Base-by-base conservation (phyloP, 1,140 invertebrate species). In the Papilio dardanus region DNA sequence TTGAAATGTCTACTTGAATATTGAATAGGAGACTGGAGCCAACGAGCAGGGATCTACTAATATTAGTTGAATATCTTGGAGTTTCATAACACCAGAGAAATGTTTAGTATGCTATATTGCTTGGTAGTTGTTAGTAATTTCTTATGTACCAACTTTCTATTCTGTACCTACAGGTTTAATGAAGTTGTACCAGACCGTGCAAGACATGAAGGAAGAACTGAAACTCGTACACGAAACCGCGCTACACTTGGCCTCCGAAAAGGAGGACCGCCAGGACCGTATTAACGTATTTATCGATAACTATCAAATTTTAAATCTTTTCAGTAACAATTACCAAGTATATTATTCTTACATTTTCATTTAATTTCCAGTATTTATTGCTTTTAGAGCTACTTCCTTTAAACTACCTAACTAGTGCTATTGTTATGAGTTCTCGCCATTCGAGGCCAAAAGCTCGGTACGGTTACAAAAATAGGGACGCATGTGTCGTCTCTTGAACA, bases 201-300 rank as follows among this genome's bases (percentile, higher is more conserved):
- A 93, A 77, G 83, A 87, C 2, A 88, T 93, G 88, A 90, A 93
- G 67, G 80, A 85, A 35, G 88, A 93, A 40, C 75, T 93, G 16
- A 83, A 86, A 42, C 82, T 86, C 65, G 87, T 93, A 0, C 87
- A 92, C 69, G 86, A 88, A 3, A 91, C 89, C 10, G 87, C 91
- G 0, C 30, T 89, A 24, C 84, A 87, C 65, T 79, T 93, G 8
- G 90, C 86, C 0, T 82, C 83, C 0, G 92, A 93, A 69, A 93
- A 92, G 40, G 91, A 93, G 31, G 88, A 91, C 24, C 79, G 91
- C 50, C 86, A 89, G 33, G 80, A 81, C 10, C 81, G 90, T 50
- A 88, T 93, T 37, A 89, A 92, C 68, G 92, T 93, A 84, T 79
- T n/a, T 30, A 42, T 35, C 2, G 42, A 19, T 33, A 33, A 16